These are phyloP conservation scores for Misgurnus anguillicaudatus DNA, from an alignment of 2,113 vertebrate genomes.

Conservation along the genomic window DNA sequence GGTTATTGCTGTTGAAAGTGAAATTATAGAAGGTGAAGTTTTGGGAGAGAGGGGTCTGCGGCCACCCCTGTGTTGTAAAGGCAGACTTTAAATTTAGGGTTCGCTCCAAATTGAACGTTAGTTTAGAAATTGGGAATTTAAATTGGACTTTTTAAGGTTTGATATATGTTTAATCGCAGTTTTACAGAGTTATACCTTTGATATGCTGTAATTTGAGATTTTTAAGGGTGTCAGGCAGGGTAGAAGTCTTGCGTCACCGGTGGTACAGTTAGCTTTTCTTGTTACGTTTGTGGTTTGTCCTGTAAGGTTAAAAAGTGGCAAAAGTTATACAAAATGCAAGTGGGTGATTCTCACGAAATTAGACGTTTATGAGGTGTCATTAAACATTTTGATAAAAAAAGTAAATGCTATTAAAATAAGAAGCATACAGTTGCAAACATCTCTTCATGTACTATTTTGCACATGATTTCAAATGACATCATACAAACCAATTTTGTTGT, in stretches of 20 bases:
- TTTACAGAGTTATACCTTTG: conserved; percentile 40
- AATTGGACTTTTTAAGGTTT: conserved; percentile 45
- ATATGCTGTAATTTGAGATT: conserved; percentile 39
- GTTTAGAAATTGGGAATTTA: conserved; percentile 46
- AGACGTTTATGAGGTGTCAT: too few relatives aligned
- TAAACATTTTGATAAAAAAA: too few relatives aligned
- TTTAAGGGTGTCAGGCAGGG: not conserved
- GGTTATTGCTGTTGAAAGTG: conserved; percentile 70
- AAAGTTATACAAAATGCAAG: not conserved
- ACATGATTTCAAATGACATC: too few relatives aligned
- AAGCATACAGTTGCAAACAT: too few relatives aligned
- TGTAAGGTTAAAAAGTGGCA: not conserved
- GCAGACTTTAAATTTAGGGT: conserved; percentile 43
- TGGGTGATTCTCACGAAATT: too few relatives aligned
- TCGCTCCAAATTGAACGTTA: conserved; percentile 46
- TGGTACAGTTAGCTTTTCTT: not conserved
- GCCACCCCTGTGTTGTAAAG: conserved; percentile 37
- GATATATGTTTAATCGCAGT: conserved; percentile 44
- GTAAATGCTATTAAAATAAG: too few relatives aligned
- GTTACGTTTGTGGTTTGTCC: not conserved
- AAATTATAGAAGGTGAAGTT: conserved; percentile 65
- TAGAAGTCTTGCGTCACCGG: not conserved
- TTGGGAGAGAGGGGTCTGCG: conserved; percentile 18
- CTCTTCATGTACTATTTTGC: too few relatives aligned
- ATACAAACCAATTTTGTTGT: too few relatives aligned